Evolutionary conservation across 2,888 invertebrate genomes (phyloP), one percentile per base, ranked within the genome.

Genomic region (Eustalomyia histrio): DNA sequence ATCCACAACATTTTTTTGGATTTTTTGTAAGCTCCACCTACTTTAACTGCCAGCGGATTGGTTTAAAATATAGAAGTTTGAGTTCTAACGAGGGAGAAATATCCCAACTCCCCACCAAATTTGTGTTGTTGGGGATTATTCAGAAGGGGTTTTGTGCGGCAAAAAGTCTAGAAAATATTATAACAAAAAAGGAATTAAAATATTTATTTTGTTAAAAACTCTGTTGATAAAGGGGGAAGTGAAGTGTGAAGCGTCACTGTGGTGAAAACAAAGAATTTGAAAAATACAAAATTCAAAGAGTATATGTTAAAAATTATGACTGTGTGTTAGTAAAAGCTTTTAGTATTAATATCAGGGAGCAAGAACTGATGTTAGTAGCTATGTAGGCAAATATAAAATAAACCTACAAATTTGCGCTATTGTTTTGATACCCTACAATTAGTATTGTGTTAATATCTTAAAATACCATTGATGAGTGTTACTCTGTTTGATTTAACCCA

Each of bases 1-100:
- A 73, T 79, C 68, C 12, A 67, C 55, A 24, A n/a, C 1, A n/a
- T 67, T 79, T 88, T 88, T 88, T 88, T 84, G 84, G 82, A 84
- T 88, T 88, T 87, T 88, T 87, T 89, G 50, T 84, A 80, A 83
- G 84, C 88, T 87, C 87, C 87, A 88, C 88, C 88, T 89, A 88
- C 89, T 85, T 88, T 75, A 75, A 86, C 88, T 86, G 87, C 79
- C 82, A 74, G 86, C 86, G 86, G 87, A 88, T 88, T 88, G 80
- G 82, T 60, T 79, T 63, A 78, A 74, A 63, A 61, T 67, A 65
- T 81, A 81, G 78, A 78, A 81, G 81, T 81, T 81, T 81, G 81
- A 67, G 81, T 81, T 81, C 74, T 81, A 67, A 81, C 57, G 64
- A 39, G 63, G 78, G 39, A 86, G 85, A 10, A 29, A 7, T 55